A percentile compares a stretch with the other conserved stretches of the same genome.
These are phyloP conservation scores for Limnodromus scolopaceus DNA, from an alignment of 2,797 vertebrate genomes.

Conservation along the genomic window DNA sequence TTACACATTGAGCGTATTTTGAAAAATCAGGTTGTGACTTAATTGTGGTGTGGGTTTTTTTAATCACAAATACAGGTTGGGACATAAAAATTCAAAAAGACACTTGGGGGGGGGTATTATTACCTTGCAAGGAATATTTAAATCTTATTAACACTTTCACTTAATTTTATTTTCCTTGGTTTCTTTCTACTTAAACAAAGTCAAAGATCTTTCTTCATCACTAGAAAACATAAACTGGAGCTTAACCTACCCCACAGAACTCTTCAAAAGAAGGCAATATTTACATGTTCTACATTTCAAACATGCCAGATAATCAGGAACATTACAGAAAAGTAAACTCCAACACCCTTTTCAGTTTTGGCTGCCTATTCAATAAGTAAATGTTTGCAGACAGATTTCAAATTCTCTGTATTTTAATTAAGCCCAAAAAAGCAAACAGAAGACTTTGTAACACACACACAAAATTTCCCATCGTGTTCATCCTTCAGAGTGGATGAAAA, in stretches of 20 bases:
- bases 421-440: neutral
- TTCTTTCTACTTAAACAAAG: neutral
- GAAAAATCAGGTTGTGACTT: neutral
- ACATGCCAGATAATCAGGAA: neutral
- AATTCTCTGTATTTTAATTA: neutral
- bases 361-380: neutral
- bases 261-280: neutral
- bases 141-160: neutral
- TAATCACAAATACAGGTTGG: neutral
- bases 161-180: neutral
- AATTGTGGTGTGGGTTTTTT: neutral
- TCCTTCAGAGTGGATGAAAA: neutral
- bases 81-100: neutral
- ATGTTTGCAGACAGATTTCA: neutral
- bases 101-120: neutral
- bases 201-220: neutral
- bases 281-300: neutral
- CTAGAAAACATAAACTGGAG: neutral
- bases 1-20: neutral
- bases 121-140: neutral
- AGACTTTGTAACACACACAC: neutral
- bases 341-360: neutral
- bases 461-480: neutral
- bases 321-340: neutral
- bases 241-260: neutral